Percentiles rank a stretch among this genome's conserved stretches.
phyloP scores from a whole-genome alignment of 2,113 vertebrate genomes.

The Struthidea cinerea region DNA sequence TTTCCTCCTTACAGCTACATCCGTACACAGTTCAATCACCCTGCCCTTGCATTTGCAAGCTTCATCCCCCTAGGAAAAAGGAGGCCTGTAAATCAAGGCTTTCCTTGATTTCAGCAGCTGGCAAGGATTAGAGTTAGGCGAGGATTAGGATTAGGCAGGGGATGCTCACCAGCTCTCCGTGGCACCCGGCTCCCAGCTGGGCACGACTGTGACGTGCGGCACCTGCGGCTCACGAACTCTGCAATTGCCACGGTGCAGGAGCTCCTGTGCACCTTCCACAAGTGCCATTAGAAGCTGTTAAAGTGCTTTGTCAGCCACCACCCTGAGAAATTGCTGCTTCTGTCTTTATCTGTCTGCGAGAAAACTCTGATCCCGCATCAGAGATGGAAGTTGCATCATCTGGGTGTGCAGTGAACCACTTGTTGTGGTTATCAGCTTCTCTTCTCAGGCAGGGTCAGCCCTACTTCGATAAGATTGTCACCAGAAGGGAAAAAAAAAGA shows the following conservation, averaged over 20 bases:
- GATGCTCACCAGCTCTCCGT: rapidly evolving
- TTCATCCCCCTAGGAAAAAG: neutral
- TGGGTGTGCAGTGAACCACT: neutral
- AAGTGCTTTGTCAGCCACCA: conserved; percentile 35
- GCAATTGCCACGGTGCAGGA: neutral
- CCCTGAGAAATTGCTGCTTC: conserved; percentile 22
- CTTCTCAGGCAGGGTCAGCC: conserved; percentile 30
- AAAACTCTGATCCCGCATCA: neutral
- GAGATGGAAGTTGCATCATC: neutral
- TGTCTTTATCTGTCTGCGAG: neutral
- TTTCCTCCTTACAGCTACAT: neutral
- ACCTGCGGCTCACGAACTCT: neutral
- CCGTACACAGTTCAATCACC: rapidly evolving
- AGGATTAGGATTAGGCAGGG: neutral
- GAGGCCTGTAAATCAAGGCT: neutral
- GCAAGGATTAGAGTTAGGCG: neutral
- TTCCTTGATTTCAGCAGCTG: neutral
- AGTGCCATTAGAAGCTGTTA: neutral
- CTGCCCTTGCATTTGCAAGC: rapidly evolving
- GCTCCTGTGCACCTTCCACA: neutral
- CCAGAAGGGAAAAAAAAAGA: conserved; percentile 1
- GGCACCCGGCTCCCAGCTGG: neutral
- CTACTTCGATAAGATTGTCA: conserved; percentile 53
- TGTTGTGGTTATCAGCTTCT: neutral
- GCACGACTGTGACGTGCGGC: neutral